Evolutionary conservation across 1,140 invertebrate species (phyloP).

Genomic region (Diachasma alloeum): DNA sequence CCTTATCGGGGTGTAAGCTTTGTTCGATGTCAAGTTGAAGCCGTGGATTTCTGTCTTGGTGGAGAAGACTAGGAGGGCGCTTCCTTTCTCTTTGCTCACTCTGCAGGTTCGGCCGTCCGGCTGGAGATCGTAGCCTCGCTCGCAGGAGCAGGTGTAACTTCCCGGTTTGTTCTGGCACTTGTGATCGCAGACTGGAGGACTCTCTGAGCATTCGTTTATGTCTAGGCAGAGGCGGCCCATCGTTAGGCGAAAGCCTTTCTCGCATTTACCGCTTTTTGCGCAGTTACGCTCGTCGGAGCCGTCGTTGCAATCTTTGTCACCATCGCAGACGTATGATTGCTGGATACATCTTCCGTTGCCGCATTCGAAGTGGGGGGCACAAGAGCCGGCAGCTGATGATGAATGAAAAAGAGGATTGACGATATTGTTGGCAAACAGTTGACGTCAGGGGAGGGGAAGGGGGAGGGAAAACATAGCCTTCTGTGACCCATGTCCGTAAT

Average conservation of each 20-base stretch:
- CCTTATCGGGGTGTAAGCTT: conserved; percentile 61
- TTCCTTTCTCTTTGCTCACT: conserved; percentile 63
- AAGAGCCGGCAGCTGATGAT: no score
- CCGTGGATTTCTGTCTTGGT: conserved; percentile 65
- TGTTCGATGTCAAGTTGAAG: conserved; percentile 59
- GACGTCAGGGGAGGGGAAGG: no score
- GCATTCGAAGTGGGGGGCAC: conserved; percentile 42
- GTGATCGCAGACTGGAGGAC: conserved; percentile 83
- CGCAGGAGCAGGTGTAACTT: conserved; percentile 82
- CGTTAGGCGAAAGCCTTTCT: not conserved
- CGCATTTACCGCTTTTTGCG: not conserved
- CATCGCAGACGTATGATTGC: conserved; percentile 60
- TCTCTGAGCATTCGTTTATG: conserved; percentile 80
- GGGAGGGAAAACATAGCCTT: no score
- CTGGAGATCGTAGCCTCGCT: conserved; percentile 75
- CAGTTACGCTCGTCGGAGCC: conserved; percentile 61
- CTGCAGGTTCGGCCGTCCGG: conserved; percentile 77
- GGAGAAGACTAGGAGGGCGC: conserved; percentile 72
- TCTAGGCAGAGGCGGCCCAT: conserved; percentile 61
- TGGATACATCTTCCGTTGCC: conserved; percentile 60
- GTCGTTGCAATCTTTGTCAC: conserved; percentile 64
- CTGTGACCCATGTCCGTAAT: no score
- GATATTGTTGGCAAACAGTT: no score
- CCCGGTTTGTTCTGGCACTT: conserved; percentile 80
- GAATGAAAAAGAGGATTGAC: no score